A percentile compares a stretch with the other conserved stretches of the same genome.
Evolutionary conservation across 2,797 vertebrate species (phyloP).

Genomic region (Avahi laniger): DNA sequence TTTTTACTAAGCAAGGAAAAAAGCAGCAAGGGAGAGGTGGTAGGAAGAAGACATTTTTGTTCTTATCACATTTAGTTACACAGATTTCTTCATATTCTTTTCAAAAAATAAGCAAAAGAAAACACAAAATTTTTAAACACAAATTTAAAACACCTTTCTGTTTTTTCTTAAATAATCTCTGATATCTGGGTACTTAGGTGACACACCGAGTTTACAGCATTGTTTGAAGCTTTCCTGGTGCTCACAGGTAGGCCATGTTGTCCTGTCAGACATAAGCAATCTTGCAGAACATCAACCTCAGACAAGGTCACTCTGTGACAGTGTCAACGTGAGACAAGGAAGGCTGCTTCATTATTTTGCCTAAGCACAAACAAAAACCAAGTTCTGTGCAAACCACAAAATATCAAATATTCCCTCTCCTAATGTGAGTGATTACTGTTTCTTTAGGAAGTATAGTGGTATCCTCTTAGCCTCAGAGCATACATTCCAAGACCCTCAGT

Average conservation of each 20-base stretch:
- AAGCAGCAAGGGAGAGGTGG: background rate
- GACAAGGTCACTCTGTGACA: background rate
- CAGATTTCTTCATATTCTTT: background rate
- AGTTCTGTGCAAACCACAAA: background rate
- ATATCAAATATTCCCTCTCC: background rate
- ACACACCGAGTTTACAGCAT: background rate
- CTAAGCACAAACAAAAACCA: background rate
- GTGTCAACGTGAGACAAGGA: background rate
- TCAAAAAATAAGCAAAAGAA: background rate
- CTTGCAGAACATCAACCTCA: background rate
- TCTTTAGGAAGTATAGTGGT: background rate
- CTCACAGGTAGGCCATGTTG: rapidly evolving
- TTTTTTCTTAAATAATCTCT: background rate
- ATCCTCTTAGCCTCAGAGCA: background rate
- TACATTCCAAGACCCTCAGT: background rate
- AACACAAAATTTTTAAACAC: background rate
- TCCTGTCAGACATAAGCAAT: background rate
- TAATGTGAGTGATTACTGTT: background rate
- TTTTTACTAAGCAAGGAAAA: background rate
- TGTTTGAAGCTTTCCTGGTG: rapidly evolving
- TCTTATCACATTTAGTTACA: background rate
- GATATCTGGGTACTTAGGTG: background rate
- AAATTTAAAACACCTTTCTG: background rate
- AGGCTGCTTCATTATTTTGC: background rate
- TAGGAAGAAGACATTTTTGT: background rate